A percentile compares a stretch with the other conserved stretches of the same genome.
These are phyloP conservation scores for Microtus richardsoni DNA, from an alignment of 2,113 vertebrate genomes.

Conservation along the genomic window DNA sequence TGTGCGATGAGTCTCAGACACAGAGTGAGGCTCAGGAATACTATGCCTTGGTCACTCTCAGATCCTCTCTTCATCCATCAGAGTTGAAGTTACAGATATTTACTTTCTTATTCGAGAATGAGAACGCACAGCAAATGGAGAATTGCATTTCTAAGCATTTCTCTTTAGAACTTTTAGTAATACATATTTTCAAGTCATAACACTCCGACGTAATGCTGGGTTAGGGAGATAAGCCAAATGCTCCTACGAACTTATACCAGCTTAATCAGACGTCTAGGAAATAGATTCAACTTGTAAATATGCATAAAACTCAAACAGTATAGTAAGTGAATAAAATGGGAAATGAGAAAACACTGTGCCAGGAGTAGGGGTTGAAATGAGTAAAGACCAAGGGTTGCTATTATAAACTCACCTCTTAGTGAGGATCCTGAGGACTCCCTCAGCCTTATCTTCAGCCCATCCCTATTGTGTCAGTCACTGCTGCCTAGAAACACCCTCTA, in stretches of 20 bases:
- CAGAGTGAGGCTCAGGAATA: not conserved
- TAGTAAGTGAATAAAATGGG: conserved; percentile 54
- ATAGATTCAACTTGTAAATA: conserved; percentile 55
- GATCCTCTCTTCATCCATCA: not conserved
- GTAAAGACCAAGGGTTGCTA: not conserved
- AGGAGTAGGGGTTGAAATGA: not conserved
- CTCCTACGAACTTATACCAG: conserved; percentile 48
- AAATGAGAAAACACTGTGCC: conserved; percentile 41
- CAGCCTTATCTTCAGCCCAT: not conserved
- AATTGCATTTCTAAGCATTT: conserved; percentile 60
- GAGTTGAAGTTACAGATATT: conserved; percentile 32
- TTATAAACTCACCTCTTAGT: not conserved
- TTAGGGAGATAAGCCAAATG: conserved; percentile 68
- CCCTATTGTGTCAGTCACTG: too few relatives aligned
- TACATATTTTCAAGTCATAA: conserved; percentile 57
- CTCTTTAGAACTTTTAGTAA: conserved; percentile 49
- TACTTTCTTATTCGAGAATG: conserved; percentile 30
- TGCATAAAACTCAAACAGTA: conserved; percentile 54
- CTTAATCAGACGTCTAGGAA: conserved; percentile 68
- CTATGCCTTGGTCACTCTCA: conserved; percentile 8
- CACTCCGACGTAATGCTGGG: conserved; percentile 48
- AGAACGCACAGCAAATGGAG: conserved; percentile 52
- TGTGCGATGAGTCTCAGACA: not conserved
- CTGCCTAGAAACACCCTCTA: not conserved
- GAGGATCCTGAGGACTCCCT: not conserved